Base-by-base conservation (phyloP, 1,140 invertebrate genomes). In the Druon quercuslanigerum region DNA sequence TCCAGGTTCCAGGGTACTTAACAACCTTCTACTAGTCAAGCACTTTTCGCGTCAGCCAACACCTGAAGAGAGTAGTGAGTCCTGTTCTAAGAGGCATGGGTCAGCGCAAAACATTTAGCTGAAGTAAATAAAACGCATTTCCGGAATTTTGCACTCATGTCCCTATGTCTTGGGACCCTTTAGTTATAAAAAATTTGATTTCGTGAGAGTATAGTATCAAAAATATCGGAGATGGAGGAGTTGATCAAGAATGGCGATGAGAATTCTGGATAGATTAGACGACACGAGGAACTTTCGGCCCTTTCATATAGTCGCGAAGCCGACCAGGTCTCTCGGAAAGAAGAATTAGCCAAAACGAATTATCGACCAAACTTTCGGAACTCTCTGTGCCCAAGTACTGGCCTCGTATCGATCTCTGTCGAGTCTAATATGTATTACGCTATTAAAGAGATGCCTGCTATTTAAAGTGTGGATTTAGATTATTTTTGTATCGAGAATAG, bases 351-450 rank as follows among this genome's bases (percentile, higher is more conserved):
- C 71, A 81, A 80, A 85, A 85, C 82, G 83, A 86, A 87, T 87
- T 87, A 86, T 86, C 86, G 86, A 86, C 83, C 84, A 85, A 87
- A 87, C 85, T 86, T 87, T 85, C 72, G 74, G 79, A 79, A 82
- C 80, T 82, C 82, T 82, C 82, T 80, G 83, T 82, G 83, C 82
- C 73, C 73, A 33, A 66, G 60, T 66, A 66, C 72, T 77, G 80
- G 73, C 79, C 78, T 82, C 77, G 77, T 84, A 84, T 84, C 80
- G 83, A 84, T 84, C 82, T 80, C 73, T 57, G 51, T 50, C 79
- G 56, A 78, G 79, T 75, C 50, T 66, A 66, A 66, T 66, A 66
- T 40, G 33, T 66, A 66, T 66, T 66, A 66, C 60, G 33, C 60
- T 40, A 66, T 66, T 66, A 66, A 66, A 66, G 14, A 66, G 60